A percentile compares a stretch with the other conserved stretches of the same genome.
These are phyloP conservation scores for Ictalurus punctatus DNA, from an alignment of 2,113 vertebrate genomes.

Conservation along the genomic window DNA sequence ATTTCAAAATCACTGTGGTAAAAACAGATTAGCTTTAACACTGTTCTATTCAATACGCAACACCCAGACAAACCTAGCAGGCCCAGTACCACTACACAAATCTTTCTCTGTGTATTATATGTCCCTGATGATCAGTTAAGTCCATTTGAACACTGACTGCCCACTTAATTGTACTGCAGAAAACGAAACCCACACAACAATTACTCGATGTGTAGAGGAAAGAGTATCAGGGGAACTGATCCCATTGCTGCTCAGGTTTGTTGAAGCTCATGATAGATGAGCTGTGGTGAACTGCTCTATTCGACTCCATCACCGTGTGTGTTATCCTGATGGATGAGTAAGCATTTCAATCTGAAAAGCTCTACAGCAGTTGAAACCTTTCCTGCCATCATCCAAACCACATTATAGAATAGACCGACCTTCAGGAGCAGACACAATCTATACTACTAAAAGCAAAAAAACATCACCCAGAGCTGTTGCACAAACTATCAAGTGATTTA, in stretches of 20 bases:
- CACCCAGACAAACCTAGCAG: background rate
- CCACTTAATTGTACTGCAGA: conserved; percentile 28
- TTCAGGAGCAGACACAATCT: background rate
- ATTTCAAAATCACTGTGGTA: background rate
- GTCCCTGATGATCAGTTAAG: conserved; percentile 25
- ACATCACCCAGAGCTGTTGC: background rate
- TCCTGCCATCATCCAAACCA: background rate
- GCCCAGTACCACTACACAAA: background rate
- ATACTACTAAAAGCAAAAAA: background rate
- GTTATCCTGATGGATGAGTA: conserved; percentile 40
- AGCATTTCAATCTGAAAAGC: conserved; percentile 37
- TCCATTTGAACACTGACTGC: conserved; percentile 16
- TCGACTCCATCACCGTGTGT: conserved; percentile 25
- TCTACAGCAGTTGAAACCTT: conserved; percentile 22
- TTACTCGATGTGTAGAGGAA: conserved; percentile 32
- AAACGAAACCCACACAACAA: conserved; percentile 37
- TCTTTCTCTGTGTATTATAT: conserved; percentile 22
- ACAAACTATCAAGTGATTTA: background rate
- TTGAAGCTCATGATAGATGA: conserved; percentile 25
- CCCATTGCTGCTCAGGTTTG: conserved; percentile 26
- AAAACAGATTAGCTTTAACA: background rate
- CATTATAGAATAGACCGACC: background rate
- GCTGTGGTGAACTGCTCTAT: conserved; percentile 28
- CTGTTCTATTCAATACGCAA: background rate
- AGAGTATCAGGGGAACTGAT: conserved; percentile 32